Evolutionary conservation across 1,140 invertebrate genomes (phyloP), one percentile per base, ranked within the genome.

Genomic region (Lethrus apterus): DNA sequence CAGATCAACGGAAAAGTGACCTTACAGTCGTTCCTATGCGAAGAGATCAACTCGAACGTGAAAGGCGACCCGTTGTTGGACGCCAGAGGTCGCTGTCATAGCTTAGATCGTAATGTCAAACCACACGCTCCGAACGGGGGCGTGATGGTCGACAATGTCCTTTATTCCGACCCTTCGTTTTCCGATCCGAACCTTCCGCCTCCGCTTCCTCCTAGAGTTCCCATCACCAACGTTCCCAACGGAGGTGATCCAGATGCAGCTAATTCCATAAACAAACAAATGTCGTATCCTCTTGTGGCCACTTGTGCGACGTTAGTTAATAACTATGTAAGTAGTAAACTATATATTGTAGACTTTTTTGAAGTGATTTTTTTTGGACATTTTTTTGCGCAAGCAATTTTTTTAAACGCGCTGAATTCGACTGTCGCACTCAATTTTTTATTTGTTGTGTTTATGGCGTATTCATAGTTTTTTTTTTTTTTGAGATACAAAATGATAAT

Each of bases 161-260:
- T 55, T 8, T 56, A 52, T 44, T 50, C 45, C 15, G 40, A 52
- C 21, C 13, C 41, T 20, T 9, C 34, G 18, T 20, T 36, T 20
- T 20, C 18, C 11, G 20, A 32, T 17, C 42, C 26, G 9, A 21
- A 11, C 10, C 14, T 31, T 31, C 77, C 78, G 46, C 78, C 79
- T 51, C 78, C 79, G 47, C 58, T 80, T 48, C 79, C 78, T 29
- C 76, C 76, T 50, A 71, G 78, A 52, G 72, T 74, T 64, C 67
- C 73, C 62, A 52, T 71, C 29, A 66, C 67, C 49, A 46, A 65
- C 57, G 59, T 64, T 61, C 60, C 64, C 58, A 63, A 60, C 59
- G 59, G 64, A 65, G 65, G 63, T 57, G 63, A 66, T 64, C 58
- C 70, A 64, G 71, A 71, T 65, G 65, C 70, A 65, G 67, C 64